Base-by-base conservation (phyloP, 2,888 invertebrate genomes). In the Xestia rhomboidea region DNA sequence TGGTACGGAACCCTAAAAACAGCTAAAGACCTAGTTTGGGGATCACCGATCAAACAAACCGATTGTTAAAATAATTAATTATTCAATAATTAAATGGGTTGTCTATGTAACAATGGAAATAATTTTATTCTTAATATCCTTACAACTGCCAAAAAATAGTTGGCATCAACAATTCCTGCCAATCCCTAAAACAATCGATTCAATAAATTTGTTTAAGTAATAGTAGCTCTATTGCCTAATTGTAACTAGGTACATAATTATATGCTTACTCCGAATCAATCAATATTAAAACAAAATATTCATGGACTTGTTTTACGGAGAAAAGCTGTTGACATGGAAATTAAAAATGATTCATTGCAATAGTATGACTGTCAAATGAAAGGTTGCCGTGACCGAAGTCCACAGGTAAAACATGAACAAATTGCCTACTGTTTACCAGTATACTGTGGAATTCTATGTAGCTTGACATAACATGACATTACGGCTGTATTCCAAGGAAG, bases 261-360 rank as follows among this genome's bases (percentile, higher is more conserved):
- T 21, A 0, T 60, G 18, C 34, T 38, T 34, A 60, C 41, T 8
- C 27, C 30, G 18, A 18, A 46, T 64, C 27, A 69, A 69, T 74
- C 41, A 46, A 15, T 73, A 73, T 15, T n/a, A 38, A 11, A 60
- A 38, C 18, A 34, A 46, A 4, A 24, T 30, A n/a, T 54, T 34
- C 21, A 38, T 49, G 21, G 11, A 64, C 60, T 46, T 38, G 46
- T 27, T 49, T 7, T 78, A 80, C 80, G 13, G 46, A 64, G 79
- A 79, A 79, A 44, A 11, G 3, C 21, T 18, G 24, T 51, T 49
- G 64, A 57, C 78, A 64, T 66, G 66, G 18, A 79, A 80, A 79
- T 66, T 41, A 34, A 15, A 13, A 15, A 60, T 80, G 79, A 79
- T 60, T 79, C 79, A 80, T 79, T 18, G 38, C 7, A 18, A 18